Evolutionary conservation across 1,140 invertebrate species (phyloP), one percentile per base, ranked within the genome.

Genomic region (Drosophila miranda): DNA sequence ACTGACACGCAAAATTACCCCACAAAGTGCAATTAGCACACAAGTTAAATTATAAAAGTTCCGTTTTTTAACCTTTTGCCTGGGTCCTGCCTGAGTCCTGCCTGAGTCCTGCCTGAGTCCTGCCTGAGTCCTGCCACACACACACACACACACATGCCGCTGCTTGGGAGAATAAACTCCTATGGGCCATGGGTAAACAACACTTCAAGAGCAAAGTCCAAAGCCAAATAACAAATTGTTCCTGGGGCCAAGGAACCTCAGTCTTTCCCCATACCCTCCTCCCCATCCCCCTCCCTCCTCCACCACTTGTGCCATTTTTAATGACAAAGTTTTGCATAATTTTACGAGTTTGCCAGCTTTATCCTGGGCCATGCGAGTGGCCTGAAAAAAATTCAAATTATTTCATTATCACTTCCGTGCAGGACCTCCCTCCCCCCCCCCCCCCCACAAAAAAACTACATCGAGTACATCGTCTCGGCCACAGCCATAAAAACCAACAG

Each of bases 291-390:
- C 51, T 53, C 4, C 13, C 26, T 11, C 8, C 26, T 68, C 38
- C 9, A 41, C 11, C 6, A 21, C 19, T 49, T 52, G 69, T 77
- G 68, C 62, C 75, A 88, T 75, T 78, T 87, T 86, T 87, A 87
- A 87, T 87, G 83, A 69, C 71, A 82, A 87, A 87, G 82, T 87
- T 87, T 86, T 87, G 72, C 82, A 87, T 87, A 87, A 87, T 87
- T 87, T 78, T 75, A 88, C 78, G 78, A 82, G 78, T 82, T 87
- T 82, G 64, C 78, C 78, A 57, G 60, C 72, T 69, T 74, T 62
- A 57, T 80, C 71, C 76, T 51, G 26, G 61, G 51, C 64, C n/a
- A 28, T 13, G 23, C 11, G 9, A 16, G 23, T 19, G 13, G 34
- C 13, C 7, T 16, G 53, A 53, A 63, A 70, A 86, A 86, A 81